Evolutionary conservation across 2,888 invertebrate genomes (phyloP), one percentile per base, ranked within the genome.

Genomic region (Ligdia adustata): DNA sequence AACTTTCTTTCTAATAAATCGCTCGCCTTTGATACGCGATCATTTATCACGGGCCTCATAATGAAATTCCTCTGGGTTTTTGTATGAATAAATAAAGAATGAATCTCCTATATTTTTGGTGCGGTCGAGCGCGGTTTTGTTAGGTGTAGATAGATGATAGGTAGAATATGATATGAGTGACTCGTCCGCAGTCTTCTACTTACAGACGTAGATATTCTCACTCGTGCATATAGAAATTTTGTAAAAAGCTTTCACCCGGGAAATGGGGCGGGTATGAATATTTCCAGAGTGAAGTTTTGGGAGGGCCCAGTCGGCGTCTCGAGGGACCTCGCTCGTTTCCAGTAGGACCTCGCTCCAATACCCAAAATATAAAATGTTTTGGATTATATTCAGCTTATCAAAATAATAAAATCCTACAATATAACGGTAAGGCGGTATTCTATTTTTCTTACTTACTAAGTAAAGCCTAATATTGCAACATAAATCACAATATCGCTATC

Each of bases 1-100:
- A 79, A 80, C 73, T 82, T 81, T 77, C 69, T 68, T 69, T 60
- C 59, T 75, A 72, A 79, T 74, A 75, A 74, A 75, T 75, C 69
- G 72, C 66, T 68, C 69, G 74, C 67, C 68, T 72, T 72, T 76
- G 72, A 79, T 74, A 72, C 64, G 66, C 63, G 68, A 78, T 77
- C 64, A 73, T 72, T 77, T 75, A 73, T 66, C 59, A 58, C 55
- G 45, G 45, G 52, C 43, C 52, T 59, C 60, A 52, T 56, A 62
- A 62, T 61, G 59, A 62, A 69, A 66, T 64, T 49, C 54, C 55
- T 52, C 48, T 54, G 58, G 57, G 60, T 64, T 59, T 62, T 60
- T 55, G 51, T 52, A 62, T 59, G 57, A 66, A 61, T 63, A 59
- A 51, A 62, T 64, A 60, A 57, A 51, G 51, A 54, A 58, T 48